Evolutionary conservation across 2,113 vertebrate species (phyloP).

Genomic region (Gulo gulo): DNA sequence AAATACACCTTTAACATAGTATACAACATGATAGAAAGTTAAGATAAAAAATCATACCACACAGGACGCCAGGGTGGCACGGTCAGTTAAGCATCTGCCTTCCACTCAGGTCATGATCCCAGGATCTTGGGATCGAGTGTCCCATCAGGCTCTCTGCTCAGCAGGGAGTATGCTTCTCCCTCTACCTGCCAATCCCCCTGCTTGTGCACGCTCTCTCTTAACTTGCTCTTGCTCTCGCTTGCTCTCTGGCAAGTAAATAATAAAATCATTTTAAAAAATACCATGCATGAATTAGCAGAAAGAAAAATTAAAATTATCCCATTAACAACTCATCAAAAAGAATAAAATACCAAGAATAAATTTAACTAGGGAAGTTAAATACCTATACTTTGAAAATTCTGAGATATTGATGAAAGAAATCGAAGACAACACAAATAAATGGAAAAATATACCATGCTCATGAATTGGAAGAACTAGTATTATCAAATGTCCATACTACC

Average conservation of each 20-base stretch:
- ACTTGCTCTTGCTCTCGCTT: too few relatives aligned
- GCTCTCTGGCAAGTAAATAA: neutral
- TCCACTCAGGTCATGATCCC: neutral
- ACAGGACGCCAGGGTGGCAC: neutral
- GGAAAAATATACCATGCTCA: neutral
- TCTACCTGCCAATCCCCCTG: too few relatives aligned
- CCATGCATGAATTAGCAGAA: neutral
- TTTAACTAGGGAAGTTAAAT: neutral
- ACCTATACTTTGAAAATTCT: neutral
- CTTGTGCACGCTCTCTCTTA: neutral
- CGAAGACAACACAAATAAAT: neutral
- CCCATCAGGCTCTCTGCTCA: too few relatives aligned
- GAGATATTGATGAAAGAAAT: neutral
- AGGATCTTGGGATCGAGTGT: too few relatives aligned
- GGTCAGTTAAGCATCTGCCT: neutral
- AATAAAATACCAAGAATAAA: neutral
- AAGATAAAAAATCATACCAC: neutral
- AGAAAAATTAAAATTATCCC: neutral
- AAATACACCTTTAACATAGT: neutral
- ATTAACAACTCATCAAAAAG: neutral
- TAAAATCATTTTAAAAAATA: neutral
- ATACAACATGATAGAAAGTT: neutral
- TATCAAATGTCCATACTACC: neutral
- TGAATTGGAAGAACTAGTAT: neutral
- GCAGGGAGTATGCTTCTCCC: too few relatives aligned